Percentiles rank a stretch among this genome's conserved stretches.
Evolutionary conservation across 2,797 vertebrate genomes (phyloP).

Genomic region (Lepilemur ruficaudatus): DNA sequence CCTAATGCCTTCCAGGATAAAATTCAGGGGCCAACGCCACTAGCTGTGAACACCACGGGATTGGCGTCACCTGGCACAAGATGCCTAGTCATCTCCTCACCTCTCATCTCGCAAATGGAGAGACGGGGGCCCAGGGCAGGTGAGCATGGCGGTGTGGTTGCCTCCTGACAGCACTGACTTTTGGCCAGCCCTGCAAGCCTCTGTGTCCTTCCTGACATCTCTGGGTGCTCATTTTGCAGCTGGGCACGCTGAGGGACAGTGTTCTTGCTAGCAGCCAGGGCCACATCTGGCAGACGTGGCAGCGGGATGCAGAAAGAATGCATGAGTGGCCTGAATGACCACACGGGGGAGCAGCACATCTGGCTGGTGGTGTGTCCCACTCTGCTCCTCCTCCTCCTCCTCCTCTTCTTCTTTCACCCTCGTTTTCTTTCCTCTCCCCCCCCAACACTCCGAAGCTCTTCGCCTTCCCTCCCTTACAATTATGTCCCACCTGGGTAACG

Average conservation of each 20-base stretch:
- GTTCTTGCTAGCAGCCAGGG: background rate
- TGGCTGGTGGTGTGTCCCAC: background rate
- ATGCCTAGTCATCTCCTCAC: background rate
- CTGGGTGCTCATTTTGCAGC: slow-evolving; percentile 22
- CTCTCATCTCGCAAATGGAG: background rate
- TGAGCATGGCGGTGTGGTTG: fast-evolving
- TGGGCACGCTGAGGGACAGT: background rate
- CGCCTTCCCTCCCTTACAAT: background rate
- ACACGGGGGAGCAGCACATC: background rate
- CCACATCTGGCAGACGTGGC: slow-evolving; percentile 36
- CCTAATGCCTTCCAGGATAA: background rate
- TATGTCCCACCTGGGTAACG: background rate
- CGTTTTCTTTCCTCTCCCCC: background rate
- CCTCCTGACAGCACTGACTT: background rate
- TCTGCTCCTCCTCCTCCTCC: background rate
- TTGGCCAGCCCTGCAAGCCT: background rate
- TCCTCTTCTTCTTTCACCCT: fast-evolving
- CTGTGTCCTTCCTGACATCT: background rate
- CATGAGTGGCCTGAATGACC: background rate
- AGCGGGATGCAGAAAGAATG: background rate
- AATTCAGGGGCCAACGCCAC: background rate
- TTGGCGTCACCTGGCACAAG: background rate
- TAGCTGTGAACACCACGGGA: fast-evolving
- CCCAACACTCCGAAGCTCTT: too few species aligned
- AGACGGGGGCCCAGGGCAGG: fast-evolving